A percentile compares a stretch with the other conserved stretches of the same genome.
phyloP scores from a whole-genome alignment of 2,113 vertebrate genomes.

The Hippolais icterina region DNA sequence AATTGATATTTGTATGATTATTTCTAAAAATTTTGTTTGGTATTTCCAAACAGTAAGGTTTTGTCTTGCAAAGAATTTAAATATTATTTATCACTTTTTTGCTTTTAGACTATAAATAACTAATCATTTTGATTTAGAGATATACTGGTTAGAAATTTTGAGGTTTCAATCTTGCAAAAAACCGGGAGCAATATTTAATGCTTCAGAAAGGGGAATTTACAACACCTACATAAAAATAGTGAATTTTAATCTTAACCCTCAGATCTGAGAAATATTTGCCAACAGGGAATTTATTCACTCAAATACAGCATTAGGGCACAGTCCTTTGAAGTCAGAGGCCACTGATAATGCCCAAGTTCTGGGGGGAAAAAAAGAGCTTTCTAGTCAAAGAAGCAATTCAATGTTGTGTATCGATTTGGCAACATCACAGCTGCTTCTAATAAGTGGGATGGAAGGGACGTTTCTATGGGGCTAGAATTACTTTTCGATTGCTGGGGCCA shows the following conservation, averaged over 20 bases:
- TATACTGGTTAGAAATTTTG: background rate
- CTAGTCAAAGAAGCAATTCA: constrained; percentile 92
- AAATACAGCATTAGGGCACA: constrained; percentile 77
- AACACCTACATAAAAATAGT: constrained; percentile 33
- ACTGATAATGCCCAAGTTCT: constrained; percentile 86
- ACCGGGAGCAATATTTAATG: background rate
- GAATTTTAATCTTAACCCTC: constrained; percentile 56
- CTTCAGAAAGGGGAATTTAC: background rate
- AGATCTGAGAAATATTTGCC: constrained; percentile 68
- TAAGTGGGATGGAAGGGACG: constrained; percentile 84
- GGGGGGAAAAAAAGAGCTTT: constrained; percentile 75
- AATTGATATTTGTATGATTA: background rate
- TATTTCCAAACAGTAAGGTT: background rate
- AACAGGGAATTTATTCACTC: constrained; percentile 74
- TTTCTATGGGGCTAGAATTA: constrained; percentile 90
- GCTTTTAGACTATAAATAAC: background rate
- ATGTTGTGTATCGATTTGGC: constrained; percentile 89
- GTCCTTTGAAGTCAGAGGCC: constrained; percentile 85
- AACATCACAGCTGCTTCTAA: constrained; percentile 94
- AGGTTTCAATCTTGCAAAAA: background rate
- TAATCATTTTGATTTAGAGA: background rate
- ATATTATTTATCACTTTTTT: background rate
- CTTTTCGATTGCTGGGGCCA: constrained; percentile 91
- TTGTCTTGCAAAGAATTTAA: background rate
- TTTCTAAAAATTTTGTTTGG: background rate